Conservation (phyloP, 2,888 invertebrate species). For the Altica lythri region DNA sequence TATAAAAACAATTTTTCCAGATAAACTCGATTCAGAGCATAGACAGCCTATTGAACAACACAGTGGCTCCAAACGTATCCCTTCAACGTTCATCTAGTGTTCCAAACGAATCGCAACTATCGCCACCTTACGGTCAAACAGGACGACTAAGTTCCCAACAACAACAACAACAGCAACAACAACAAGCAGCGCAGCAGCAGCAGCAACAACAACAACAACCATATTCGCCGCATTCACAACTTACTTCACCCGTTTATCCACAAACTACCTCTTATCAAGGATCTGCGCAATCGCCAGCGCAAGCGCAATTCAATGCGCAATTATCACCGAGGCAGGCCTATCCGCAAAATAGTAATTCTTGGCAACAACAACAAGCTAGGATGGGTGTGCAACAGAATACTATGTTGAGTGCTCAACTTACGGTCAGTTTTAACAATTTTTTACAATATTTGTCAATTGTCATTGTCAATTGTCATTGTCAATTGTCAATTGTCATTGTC, state of each 20-base stretch:
- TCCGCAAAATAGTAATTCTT: conserved; percentile 47
- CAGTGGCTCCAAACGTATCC: conserved; percentile 87
- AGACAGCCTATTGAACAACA: conserved; percentile 81
- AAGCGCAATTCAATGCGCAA: conserved; percentile 62
- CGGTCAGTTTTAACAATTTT: conserved; percentile 62
- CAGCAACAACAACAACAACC: no score
- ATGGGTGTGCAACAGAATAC: conserved; percentile 81
- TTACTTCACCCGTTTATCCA: conserved; percentile 51
- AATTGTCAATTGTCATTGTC: no score
- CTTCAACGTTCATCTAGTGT: conserved; percentile 71
- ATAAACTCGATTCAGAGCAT: conserved; percentile 70
- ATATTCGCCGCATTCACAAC: conserved; percentile 58
- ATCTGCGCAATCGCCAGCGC: conserved; percentile 62
- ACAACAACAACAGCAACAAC: conserved; percentile 58
- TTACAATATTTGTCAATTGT: background rate
- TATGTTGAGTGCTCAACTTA: conserved; percentile 85
- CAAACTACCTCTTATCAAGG: conserved; percentile 51
- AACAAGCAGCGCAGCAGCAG: no score
- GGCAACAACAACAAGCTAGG: conserved; percentile 60
- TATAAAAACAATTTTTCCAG: conserved; percentile 7
- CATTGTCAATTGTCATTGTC: no score
- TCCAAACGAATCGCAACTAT: conserved; percentile 63
- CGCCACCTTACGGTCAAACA: conserved; percentile 59
- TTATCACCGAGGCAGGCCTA: conserved; percentile 61
- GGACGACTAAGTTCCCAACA: conserved; percentile 48